Percentiles rank a stretch among this genome's conserved stretches.
These are phyloP conservation scores for Trichonephila clavipes DNA, from an alignment of 1,140 invertebrate species.

Conservation along the genomic window DNA sequence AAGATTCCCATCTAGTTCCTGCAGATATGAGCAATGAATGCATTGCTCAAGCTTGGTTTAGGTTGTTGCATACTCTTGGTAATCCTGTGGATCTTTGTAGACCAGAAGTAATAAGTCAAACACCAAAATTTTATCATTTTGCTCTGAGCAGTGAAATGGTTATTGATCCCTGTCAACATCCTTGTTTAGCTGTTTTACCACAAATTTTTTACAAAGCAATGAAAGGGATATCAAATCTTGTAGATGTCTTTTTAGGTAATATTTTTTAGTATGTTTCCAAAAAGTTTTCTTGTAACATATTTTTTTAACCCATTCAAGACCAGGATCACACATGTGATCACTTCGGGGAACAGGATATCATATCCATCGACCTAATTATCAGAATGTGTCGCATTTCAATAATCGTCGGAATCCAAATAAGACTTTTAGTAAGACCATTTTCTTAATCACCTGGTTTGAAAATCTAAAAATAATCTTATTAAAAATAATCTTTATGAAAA, in stretches of 20 bases:
- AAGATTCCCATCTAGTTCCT: conserved; percentile 90
- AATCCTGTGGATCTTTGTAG: conserved; percentile 96
- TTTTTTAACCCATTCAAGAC: no score
- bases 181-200: conserved; percentile 92
- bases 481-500: no score
- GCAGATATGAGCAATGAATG: conserved; percentile 92
- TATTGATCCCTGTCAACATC: conserved; percentile 94
- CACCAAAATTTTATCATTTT: conserved; percentile 88
- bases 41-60: conserved; percentile 96
- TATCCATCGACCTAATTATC: no score
- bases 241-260: conserved; percentile 97
- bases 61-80: conserved; percentile 94
- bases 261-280: neutral
- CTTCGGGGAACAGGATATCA: no score
- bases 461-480: no score
- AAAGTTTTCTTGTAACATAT: neutral
- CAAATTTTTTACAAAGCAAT: conserved; percentile 96
- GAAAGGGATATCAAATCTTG: conserved; percentile 93
- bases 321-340: no score
- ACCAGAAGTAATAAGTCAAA: conserved; percentile 91
- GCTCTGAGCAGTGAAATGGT: conserved; percentile 82
- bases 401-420: no score
- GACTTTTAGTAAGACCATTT: no score
- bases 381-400: no score
- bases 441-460: no score